Percentiles rank a stretch among this genome's conserved stretches.
phyloP scores from a whole-genome alignment of 2,888 invertebrate species.

The Rhorus exstirpatorius region DNA sequence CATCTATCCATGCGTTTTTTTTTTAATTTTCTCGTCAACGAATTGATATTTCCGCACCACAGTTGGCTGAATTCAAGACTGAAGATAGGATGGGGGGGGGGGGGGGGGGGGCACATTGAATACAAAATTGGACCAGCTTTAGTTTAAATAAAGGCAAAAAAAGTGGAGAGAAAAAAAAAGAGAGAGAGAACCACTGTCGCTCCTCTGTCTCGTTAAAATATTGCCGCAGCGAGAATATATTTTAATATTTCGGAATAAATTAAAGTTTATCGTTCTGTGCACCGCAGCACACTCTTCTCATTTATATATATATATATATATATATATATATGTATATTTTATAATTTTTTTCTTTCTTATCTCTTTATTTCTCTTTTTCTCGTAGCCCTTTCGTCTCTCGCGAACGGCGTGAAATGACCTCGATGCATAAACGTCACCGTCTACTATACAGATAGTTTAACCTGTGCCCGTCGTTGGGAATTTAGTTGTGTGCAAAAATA shows the following conservation, averaged over 20 bases:
- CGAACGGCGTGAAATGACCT: conserved; percentile 8
- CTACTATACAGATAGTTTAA: no score
- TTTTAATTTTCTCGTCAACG: not conserved
- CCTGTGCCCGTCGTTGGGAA: no score
- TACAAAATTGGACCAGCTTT: conserved; percentile 45
- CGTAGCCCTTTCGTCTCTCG: not conserved
- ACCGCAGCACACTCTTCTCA: conserved; percentile 31
- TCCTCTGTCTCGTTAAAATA: conserved; percentile 82
- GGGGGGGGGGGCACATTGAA: no score
- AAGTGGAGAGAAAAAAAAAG: conserved; percentile 13
- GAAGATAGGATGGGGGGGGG: no score
- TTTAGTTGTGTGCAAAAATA: no score
- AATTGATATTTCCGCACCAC: not conserved
- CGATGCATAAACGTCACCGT: conserved; percentile 12
- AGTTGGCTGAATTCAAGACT: conserved; percentile 1
- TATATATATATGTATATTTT: conserved; percentile 1
- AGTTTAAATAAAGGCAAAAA: conserved; percentile 46
- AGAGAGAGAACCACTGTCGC: not conserved
- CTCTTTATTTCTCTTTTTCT: not conserved
- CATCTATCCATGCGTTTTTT: not conserved
- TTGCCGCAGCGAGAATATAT: conserved; percentile 84
- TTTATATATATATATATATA: conserved; percentile 28
- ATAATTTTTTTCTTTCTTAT: conserved; percentile 8
- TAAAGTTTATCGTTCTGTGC: conserved; percentile 84
- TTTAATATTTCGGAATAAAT: conserved; percentile 86